These are phyloP conservation scores for Cephus pygmeus DNA, from an alignment of 2,888 invertebrate species.

Conservation along the genomic window DNA sequence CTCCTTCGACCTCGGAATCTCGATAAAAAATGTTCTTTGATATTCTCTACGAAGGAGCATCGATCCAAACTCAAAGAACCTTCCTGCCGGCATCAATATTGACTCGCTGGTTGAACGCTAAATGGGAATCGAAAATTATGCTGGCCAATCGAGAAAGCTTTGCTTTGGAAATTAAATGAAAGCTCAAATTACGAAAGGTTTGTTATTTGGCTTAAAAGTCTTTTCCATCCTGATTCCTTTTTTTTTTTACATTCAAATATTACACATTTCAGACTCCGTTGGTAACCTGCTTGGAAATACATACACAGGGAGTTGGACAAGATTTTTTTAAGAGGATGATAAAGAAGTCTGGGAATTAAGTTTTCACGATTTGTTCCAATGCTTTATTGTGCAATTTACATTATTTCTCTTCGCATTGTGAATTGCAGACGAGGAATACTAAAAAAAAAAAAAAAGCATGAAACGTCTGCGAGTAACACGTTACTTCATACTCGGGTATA, in stretches of 20 bases:
- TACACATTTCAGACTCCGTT: background rate
- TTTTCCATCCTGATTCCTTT: background rate
- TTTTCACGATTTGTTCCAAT: background rate
- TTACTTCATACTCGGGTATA: background rate
- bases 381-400: background rate
- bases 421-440: background rate
- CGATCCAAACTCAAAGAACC: constrained; percentile 10
- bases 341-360: background rate
- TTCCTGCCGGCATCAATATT: constrained; percentile 29
- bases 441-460: background rate
- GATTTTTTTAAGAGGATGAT: background rate
- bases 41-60: background rate
- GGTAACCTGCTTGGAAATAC: background rate
- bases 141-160: constrained; percentile 20
- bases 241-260: background rate
- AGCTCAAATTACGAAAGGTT: background rate
- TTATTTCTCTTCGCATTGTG: background rate
- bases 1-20: background rate
- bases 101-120: constrained; percentile 23
- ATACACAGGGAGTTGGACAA: background rate
- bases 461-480: background rate
- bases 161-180: constrained; percentile 13
- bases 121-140: constrained; percentile 29
- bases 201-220: background rate
- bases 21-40: background rate